Conservation (phyloP, 2,888 invertebrate species). For the Zootermopsis nevadensis region DNA sequence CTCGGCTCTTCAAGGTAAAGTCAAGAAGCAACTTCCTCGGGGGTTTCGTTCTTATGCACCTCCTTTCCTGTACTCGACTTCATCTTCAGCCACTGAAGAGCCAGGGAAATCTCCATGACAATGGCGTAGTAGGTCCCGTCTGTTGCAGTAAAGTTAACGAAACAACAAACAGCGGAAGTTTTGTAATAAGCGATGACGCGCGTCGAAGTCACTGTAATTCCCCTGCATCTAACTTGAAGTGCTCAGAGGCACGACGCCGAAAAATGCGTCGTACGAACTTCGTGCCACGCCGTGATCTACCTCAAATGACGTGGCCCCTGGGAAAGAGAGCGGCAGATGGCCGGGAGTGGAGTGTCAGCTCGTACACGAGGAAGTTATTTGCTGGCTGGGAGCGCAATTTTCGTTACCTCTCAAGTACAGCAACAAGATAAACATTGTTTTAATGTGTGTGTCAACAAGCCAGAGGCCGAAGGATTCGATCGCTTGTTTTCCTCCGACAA, state of each 20-base stretch:
- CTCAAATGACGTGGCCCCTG: too few species aligned
- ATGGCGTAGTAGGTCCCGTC: not conserved
- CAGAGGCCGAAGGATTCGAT: slow-evolving; percentile 14
- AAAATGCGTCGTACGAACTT: too few species aligned
- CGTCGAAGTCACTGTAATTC: too few species aligned
- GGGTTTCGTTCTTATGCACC: not conserved
- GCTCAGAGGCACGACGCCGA: too few species aligned
- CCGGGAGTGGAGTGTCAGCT: not conserved
- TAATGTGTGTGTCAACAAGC: slow-evolving; percentile 39
- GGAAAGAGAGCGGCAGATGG: not conserved
- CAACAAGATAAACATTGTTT: slow-evolving; percentile 39
- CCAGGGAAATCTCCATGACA: slow-evolving; percentile 4
- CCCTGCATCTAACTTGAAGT: too few species aligned
- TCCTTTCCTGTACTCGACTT: not conserved
- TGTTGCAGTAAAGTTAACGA: too few species aligned
- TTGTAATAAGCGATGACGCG: too few species aligned
- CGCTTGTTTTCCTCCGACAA: slow-evolving; percentile 23
- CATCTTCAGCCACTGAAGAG: slow-evolving; percentile 3
- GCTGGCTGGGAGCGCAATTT: not conserved
- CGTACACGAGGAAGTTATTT: slow-evolving; percentile 18
- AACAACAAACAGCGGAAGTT: too few species aligned
- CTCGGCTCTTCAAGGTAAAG: slow-evolving; percentile 30
- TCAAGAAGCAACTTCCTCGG: slow-evolving; percentile 13
- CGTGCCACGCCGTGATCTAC: too few species aligned
- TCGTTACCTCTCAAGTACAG: slow-evolving; percentile 38